Conservation (phyloP, 1,140 invertebrate species). For the Mamestra configurata region DNA sequence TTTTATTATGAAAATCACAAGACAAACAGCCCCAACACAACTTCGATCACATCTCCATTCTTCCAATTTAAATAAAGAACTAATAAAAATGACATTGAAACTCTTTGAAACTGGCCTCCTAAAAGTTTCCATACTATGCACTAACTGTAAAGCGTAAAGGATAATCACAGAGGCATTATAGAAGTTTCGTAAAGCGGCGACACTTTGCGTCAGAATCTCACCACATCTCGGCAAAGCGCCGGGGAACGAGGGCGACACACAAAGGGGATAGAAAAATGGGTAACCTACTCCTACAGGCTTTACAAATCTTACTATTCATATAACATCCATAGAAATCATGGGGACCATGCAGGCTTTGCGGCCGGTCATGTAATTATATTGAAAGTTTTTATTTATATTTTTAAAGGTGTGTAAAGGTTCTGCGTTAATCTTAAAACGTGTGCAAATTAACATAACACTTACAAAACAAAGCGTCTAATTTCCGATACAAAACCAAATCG, state of each 20-base stretch:
- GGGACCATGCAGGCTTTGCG: slow-evolving; percentile 13
- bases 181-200: slow-evolving; percentile 43
- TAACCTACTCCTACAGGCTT: slow-evolving; percentile 47
- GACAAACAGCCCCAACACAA: too few relatives aligned
- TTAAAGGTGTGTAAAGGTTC: too few relatives aligned
- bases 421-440: too few relatives aligned
- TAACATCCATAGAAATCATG: slow-evolving; percentile 44
- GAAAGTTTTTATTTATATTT: neutral
- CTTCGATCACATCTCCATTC: too few relatives aligned
- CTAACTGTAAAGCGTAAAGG: slow-evolving; percentile 36
- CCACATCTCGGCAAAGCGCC: slow-evolving; percentile 47
- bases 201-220: slow-evolving; percentile 49
- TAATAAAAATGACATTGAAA: neutral
- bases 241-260: slow-evolving; percentile 42
- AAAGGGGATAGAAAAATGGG: slow-evolving; percentile 51
- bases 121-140: neutral
- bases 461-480: too few relatives aligned
- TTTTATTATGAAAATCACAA: too few relatives aligned
- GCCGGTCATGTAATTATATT: neutral
- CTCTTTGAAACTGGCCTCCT: neutral
- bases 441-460: too few relatives aligned
- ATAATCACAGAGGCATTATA: slow-evolving; percentile 49
- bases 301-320: slow-evolving; percentile 47
- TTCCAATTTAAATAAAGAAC: neutral
- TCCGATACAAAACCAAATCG: too few relatives aligned